Evolutionary conservation across 1,140 invertebrate genomes (phyloP).

Genomic region (Caenorhabditis brenneri): DNA sequence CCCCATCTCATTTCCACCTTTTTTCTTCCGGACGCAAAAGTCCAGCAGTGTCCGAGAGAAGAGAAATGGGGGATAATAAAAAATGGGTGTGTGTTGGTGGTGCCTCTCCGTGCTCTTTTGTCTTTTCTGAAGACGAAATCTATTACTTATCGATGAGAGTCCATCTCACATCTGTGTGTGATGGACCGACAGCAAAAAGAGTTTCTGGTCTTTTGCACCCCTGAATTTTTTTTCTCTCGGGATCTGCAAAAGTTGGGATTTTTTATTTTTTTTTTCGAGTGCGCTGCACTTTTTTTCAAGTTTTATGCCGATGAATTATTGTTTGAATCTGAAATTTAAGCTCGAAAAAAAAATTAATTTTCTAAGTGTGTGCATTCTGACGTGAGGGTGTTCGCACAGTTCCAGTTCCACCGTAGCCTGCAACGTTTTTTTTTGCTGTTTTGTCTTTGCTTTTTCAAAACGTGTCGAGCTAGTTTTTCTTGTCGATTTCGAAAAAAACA

Average conservation of each 20-base stretch:
- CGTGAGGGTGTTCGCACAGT: background rate
- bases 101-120: background rate
- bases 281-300: too few relatives aligned
- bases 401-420: background rate
- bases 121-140: background rate
- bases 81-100: background rate
- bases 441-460: too few relatives aligned
- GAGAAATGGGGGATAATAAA: constrained; percentile 24
- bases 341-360: too few relatives aligned
- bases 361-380: background rate
- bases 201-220: background rate
- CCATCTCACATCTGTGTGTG: constrained; percentile 10
- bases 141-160: constrained; percentile 37
- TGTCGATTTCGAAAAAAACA: background rate
- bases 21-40: background rate
- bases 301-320: too few relatives aligned
- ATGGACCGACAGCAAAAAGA: background rate
- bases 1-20: background rate
- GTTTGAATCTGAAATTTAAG: too few relatives aligned
- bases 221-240: background rate
- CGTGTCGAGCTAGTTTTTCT: too few relatives aligned
- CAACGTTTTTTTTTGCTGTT: background rate
- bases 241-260: background rate
- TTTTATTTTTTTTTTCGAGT: background rate
- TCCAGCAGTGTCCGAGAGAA: constrained; percentile 26